These are phyloP conservation scores for Phocoena sinus DNA, from an alignment of 2,113 vertebrate genomes.

Conservation along the genomic window DNA sequence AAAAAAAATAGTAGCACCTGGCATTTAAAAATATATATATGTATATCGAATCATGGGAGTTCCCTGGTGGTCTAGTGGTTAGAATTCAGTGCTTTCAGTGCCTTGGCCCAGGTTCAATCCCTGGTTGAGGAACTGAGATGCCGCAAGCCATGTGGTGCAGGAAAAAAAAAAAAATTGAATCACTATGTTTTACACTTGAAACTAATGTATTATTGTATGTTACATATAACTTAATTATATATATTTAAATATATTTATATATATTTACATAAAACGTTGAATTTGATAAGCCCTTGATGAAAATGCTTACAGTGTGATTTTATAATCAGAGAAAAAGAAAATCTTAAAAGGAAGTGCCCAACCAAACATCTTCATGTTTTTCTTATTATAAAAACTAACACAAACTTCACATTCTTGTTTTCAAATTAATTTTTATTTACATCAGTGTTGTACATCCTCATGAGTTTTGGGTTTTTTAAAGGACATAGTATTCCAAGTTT, in stretches of 20 bases:
- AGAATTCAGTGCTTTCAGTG: too few relatives aligned
- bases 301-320: neutral
- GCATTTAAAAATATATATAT: too few relatives aligned
- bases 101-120: too few relatives aligned
- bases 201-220: neutral
- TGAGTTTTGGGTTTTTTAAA: neutral
- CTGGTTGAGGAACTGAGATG: neutral
- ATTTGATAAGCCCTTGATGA: neutral
- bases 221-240: neutral
- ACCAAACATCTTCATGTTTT: neutral
- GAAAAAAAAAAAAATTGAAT: neutral
- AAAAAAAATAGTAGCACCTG: too few relatives aligned
- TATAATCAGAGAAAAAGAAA: neutral
- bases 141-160: fast-evolving
- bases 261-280: neutral
- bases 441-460: neutral
- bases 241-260: neutral
- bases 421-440: neutral
- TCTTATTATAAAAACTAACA: neutral
- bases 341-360: neutral
- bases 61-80: too few relatives aligned
- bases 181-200: neutral
- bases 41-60: neutral
- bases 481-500: neutral
- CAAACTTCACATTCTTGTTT: neutral